These are phyloP conservation scores for Epizoanthus scotinus DNA, from an alignment of 92 coral and sea anemone species.

Conservation along the genomic window DNA sequence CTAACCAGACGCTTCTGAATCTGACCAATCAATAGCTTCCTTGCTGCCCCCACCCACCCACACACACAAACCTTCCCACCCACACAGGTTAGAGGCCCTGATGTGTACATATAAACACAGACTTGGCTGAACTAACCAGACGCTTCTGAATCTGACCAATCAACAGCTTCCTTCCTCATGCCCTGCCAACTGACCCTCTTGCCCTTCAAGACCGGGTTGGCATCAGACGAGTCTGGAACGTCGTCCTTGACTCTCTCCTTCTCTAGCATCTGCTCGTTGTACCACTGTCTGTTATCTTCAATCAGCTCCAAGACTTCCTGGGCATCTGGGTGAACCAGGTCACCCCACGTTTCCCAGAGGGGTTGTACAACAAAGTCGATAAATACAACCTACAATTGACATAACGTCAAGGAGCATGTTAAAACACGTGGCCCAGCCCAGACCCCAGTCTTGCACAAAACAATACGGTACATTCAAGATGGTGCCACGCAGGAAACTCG, in stretches of 20 bases:
- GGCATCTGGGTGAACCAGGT: slow-evolving; percentile 92
- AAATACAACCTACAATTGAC: slow-evolving; percentile 79
- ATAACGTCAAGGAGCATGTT: background rate
- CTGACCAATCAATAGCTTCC: slow-evolving; percentile 91
- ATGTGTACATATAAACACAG: slow-evolving; percentile 4
- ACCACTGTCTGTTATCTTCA: slow-evolving; percentile 96
- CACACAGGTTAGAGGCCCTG: no score
- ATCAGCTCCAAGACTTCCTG: slow-evolving; percentile 87
- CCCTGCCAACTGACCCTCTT: slow-evolving; percentile 99
- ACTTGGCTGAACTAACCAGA: slow-evolving; percentile 66
- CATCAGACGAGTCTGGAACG: slow-evolving; percentile 56
- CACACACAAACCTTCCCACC: no score
- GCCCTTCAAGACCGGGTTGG: slow-evolving; percentile 71
- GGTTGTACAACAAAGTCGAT: slow-evolving; percentile 99
- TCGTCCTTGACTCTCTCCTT: slow-evolving; percentile 79
- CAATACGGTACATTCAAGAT: no score
- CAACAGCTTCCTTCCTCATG: slow-evolving; percentile 89
- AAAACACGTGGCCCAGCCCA: background rate
- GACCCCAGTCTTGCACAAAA: no score
- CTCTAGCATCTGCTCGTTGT: slow-evolving; percentile 88
- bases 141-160: slow-evolving; percentile 88
- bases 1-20: slow-evolving; percentile 87
- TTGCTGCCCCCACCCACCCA: slow-evolving; percentile 39
- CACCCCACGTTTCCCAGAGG: slow-evolving; percentile 99
- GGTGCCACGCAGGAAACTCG: no score